Base-by-base conservation (phyloP, 2,797 vertebrate genomes). In the Gallirallus australis region DNA sequence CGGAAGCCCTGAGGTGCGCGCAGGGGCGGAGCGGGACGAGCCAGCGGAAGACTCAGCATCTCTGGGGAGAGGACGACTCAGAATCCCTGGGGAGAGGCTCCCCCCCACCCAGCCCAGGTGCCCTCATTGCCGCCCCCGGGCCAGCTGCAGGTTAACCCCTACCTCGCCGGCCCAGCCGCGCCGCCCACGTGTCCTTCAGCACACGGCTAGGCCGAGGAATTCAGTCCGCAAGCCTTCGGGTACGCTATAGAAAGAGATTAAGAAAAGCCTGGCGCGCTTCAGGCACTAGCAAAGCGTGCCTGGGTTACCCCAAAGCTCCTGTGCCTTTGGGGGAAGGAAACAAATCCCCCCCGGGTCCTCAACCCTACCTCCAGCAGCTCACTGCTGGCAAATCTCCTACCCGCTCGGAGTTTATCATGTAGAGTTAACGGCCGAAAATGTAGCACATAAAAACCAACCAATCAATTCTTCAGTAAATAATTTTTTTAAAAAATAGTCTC, bases 1-100 rank as follows among this genome's bases (percentile, higher is more conserved):
- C 9, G 7, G 21, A 52, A 82, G 0, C 7, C 52, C 78, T 75
- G 23, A 1, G 0, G 0, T 5, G 6, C 2, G 21, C 48, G 8
- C 48, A 13, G 23, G 47, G 23, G 23, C 47, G 47, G 47, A 48
- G 47, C 47, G 23, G 13, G 47, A 12, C 6, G 12, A 4, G 4
- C 20, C 2, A 1, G 16, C 27, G 53, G 13, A 1, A 7, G 2
- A 17, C 6, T 2, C 60, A 37, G 6, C 10, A 13, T 7, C 24
- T 45, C 42, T 20, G 42, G 18, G 42, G 42, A 45, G 42, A 45
- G 60, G 13, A 1, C 7, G 2, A 14, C 7, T 3, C 60, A 31
- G 8, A 8, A 9, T 7, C 19, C 10, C 15, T 3, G 7, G 3
- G 15, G 12, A 63, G 8, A 4, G 2, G 2, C 33, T 30, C 24